Evolutionary conservation across 2,113 vertebrate species (phyloP), one percentile per base, ranked within the genome.

Genomic region (Anas platyrhynchos): DNA sequence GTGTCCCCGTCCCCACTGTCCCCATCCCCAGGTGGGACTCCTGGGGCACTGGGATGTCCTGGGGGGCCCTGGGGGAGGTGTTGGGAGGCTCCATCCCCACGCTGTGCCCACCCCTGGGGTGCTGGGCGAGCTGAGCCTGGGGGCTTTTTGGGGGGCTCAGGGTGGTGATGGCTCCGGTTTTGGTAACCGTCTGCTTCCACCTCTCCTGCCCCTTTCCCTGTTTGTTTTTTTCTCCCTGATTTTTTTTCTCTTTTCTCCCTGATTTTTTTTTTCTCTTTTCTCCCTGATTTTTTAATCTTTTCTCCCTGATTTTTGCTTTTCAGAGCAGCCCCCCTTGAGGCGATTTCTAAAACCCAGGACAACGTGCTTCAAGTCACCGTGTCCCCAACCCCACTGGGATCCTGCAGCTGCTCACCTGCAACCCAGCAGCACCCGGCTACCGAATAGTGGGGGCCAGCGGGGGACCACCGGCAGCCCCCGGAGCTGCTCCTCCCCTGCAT

Each of bases 291-390:
- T n/a, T n/a, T n/a, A n/a, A n/a, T 36, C 36, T 36, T 8, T 36
- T 36, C 36, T 36, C 36, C 43, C 9, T 96, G 96, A 96, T 68
- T n/a, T 22, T 65, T 62, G 89, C 95, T 97, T 97, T 96, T 95
- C 86, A 97, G 96, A 97, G 94, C 95, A 93, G 93, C 91, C 95
- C 94, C 95, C 94, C 97, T 96, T 95, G 69, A 94, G 94, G 94
- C 96, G 81, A 94, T 96, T 96, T 96, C 96, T 96, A 97, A 97
- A 96, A 91, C 95, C 96, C 31, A 23, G 36, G 73, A 82, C 96
- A 96, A 97, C 91, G 92, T 95, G 96, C 94, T 97, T 97, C 93
- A 93, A 87, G 95, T 96, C 62, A 54, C 94, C 82, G 50, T 80
- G 96, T 95, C 97, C 95, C 94, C 91, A 93, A 93, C 87, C 88